Evolutionary conservation across 2,888 invertebrate species (phyloP).

Genomic region (Ariolimax columbianus): DNA sequence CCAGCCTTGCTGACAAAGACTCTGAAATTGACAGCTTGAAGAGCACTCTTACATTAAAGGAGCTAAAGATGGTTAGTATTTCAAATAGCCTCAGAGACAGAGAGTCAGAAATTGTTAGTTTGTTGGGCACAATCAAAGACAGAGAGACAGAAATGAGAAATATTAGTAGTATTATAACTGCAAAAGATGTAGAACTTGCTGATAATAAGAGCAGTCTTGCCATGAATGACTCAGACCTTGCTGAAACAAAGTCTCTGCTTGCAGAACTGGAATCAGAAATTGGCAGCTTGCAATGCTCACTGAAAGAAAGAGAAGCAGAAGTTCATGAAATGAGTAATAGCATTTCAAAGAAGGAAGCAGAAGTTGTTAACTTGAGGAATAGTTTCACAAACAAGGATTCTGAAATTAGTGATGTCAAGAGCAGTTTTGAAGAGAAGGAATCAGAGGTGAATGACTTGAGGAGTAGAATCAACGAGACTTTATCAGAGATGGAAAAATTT

Average conservation of each 20-base stretch:
- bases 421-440: constrained; percentile 30
- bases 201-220: neutral
- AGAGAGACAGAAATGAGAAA: neutral
- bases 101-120: constrained; percentile 12
- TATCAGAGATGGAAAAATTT: constrained; percentile 6
- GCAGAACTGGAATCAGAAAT: neutral
- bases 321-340: neutral
- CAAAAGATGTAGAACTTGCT: neutral
- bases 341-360: neutral
- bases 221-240: neutral
- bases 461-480: neutral
- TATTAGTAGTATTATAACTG: neutral
- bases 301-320: neutral
- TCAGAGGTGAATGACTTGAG: neutral
- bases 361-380: neutral
- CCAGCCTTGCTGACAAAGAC: constrained; percentile 23
- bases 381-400: neutral
- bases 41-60: neutral
- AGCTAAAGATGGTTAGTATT: neutral
- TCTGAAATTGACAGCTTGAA: constrained; percentile 54
- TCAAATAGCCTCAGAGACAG: neutral
- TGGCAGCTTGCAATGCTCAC: neutral
- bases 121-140: neutral
- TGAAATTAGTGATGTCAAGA: constrained; percentile 2
- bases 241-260: neutral